Evolutionary conservation across 2,888 invertebrate species (phyloP).

Genomic region (Globia sparganii): DNA sequence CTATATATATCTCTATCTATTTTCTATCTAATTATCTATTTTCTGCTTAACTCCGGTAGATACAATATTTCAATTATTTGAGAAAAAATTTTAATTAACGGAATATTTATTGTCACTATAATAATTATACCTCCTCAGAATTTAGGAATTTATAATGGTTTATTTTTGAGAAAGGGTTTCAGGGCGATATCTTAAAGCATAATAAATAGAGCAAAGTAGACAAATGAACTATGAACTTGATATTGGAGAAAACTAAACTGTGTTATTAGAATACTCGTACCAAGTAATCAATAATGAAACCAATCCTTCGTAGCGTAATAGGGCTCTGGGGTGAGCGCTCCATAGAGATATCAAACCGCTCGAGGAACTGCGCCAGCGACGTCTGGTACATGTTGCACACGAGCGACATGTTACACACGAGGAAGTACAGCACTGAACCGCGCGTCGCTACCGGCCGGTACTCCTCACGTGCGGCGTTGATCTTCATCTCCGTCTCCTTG

Average conservation of each 20-base stretch:
- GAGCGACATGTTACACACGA: conserved; percentile 96
- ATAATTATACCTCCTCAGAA: not conserved
- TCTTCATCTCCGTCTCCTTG: conserved; percentile 95
- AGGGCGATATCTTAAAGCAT: not conserved
- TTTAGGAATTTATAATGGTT: not conserved
- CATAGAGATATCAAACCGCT: conserved; percentile 96
- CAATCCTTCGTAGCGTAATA: conserved; percentile 92
- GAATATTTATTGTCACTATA: not conserved
- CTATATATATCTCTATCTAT: no score
- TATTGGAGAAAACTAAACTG: conserved; percentile 78
- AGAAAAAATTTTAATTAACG: not conserved
- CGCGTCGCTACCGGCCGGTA: conserved; percentile 95
- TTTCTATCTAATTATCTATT: no score
- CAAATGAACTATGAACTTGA: conserved; percentile 93
- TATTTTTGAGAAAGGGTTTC: not conserved
- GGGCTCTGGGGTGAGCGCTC: conserved; percentile 92
- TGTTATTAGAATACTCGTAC: conserved; percentile 51
- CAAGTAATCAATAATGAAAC: conserved; percentile 94
- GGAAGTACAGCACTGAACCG: conserved; percentile 96
- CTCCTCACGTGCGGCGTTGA: conserved; percentile 95
- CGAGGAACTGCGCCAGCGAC: conserved; percentile 95
- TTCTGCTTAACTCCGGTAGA: no score
- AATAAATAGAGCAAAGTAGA: conserved; percentile 78
- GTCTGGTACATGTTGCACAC: conserved; percentile 98
- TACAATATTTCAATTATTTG: not conserved